Percentiles rank a stretch among this genome's conserved stretches.
phyloP scores from a whole-genome alignment of 2,797 vertebrate species.

The Anisognathus igniventris region DNA sequence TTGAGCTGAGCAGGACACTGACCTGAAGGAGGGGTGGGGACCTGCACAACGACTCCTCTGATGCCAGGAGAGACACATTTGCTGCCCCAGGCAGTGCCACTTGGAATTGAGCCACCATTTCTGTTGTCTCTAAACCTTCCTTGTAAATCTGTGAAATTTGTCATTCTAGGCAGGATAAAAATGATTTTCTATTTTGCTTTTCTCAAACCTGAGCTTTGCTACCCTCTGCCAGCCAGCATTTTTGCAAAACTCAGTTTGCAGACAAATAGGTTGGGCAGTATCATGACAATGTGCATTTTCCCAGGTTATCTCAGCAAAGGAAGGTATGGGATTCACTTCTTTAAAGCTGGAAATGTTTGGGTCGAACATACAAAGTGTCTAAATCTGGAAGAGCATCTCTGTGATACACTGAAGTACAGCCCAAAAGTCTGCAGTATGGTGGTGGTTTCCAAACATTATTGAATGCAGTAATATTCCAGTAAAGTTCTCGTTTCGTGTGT shows the following conservation, averaged over 20 bases:
- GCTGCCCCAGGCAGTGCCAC: background rate
- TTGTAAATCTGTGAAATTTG: background rate
- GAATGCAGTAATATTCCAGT: background rate
- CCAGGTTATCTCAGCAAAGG: background rate
- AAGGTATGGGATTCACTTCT: background rate
- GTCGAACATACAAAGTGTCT: background rate
- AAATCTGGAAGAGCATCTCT: background rate
- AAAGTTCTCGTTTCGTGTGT: background rate
- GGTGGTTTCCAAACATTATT: background rate
- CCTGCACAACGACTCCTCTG: rapidly evolving
- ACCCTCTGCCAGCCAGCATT: background rate
- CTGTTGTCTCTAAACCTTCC: background rate
- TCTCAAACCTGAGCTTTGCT: background rate
- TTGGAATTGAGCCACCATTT: background rate
- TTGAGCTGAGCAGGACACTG: background rate
- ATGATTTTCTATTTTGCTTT: background rate
- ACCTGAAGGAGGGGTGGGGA: background rate
- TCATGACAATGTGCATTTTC: background rate
- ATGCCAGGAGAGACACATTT: rapidly evolving
- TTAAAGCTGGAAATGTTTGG: background rate
- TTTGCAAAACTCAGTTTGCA: background rate
- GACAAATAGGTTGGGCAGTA: background rate
- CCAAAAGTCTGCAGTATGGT: background rate
- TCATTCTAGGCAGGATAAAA: background rate
- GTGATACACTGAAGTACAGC: background rate